These are phyloP conservation scores for Urocolius indicus DNA, from an alignment of 2,113 vertebrate species.

Conservation along the genomic window DNA sequence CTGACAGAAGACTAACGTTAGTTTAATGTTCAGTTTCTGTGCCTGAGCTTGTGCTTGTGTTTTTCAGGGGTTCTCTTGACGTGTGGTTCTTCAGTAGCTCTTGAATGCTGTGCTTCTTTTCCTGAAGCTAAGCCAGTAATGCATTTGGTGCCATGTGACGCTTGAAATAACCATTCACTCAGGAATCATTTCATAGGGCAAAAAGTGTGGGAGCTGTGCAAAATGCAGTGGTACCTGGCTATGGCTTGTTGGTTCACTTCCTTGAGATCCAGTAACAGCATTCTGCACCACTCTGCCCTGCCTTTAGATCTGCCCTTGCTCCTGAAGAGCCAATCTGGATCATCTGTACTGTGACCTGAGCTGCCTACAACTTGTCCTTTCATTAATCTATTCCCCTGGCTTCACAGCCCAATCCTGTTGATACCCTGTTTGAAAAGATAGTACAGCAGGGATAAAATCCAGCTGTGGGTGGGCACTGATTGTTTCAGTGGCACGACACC, in stretches of 20 bases:
- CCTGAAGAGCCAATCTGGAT: background rate
- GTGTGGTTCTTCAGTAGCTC: background rate
- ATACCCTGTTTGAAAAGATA: background rate
- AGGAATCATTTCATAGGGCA: background rate
- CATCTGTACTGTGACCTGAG: background rate
- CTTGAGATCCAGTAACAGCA: background rate
- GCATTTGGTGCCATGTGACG: background rate
- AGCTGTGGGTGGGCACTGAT: background rate
- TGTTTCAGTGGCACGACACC: no score
- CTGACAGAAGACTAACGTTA: background rate
- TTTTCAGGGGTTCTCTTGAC: background rate
- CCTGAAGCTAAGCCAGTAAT: background rate
- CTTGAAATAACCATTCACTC: background rate
- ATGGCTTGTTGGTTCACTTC: background rate
- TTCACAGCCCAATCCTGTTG: background rate
- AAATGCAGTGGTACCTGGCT: background rate
- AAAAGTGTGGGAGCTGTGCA: background rate
- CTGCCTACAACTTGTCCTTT: background rate
- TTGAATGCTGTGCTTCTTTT: background rate
- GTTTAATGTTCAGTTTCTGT: background rate
- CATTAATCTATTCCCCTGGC: background rate
- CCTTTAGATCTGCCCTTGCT: background rate
- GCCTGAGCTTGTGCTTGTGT: background rate
- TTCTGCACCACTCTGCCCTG: background rate
- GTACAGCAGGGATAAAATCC: background rate